These are phyloP conservation scores for Trilocha varians DNA, from an alignment of 2,888 invertebrate genomes.

Conservation along the genomic window DNA sequence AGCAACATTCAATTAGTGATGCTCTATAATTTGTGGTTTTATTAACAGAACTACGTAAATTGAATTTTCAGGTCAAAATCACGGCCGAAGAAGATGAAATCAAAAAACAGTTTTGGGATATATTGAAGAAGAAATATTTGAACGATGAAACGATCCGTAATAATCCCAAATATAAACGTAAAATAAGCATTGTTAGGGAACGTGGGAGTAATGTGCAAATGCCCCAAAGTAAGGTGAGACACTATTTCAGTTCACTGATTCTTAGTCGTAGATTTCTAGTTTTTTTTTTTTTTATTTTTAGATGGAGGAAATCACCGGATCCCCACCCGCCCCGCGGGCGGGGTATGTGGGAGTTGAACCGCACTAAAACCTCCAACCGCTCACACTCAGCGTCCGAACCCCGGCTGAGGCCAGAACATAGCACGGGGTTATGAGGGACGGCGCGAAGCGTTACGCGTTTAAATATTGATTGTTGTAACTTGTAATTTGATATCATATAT, in stretches of 20 bases:
- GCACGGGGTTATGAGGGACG: too few species aligned
- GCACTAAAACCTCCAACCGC: too few species aligned
- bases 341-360: too few species aligned
- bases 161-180: conserved; percentile 39
- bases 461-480: too few species aligned
- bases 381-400: too few species aligned
- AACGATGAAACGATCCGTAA: conserved; percentile 23
- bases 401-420: too few species aligned
- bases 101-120: conserved; percentile 60
- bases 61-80: conserved; percentile 40
- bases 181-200: conserved; percentile 56
- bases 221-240: conserved; percentile 57
- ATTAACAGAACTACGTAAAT: conserved; percentile 3
- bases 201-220: conserved; percentile 60
- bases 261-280: neutral
- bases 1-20: conserved; percentile 3
- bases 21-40: conserved; percentile 5
- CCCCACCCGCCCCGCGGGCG: too few species aligned
- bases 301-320: too few species aligned
- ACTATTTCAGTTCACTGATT: neutral
- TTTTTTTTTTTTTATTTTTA: too few species aligned
- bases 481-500: too few species aligned
- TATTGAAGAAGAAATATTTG: conserved; percentile 53
- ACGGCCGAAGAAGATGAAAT: conserved; percentile 63
- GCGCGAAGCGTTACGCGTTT: too few species aligned